Evolutionary conservation across 1,140 invertebrate genomes (phyloP), one percentile per base, ranked within the genome.

Genomic region (Macrobrachium nipponense): DNA sequence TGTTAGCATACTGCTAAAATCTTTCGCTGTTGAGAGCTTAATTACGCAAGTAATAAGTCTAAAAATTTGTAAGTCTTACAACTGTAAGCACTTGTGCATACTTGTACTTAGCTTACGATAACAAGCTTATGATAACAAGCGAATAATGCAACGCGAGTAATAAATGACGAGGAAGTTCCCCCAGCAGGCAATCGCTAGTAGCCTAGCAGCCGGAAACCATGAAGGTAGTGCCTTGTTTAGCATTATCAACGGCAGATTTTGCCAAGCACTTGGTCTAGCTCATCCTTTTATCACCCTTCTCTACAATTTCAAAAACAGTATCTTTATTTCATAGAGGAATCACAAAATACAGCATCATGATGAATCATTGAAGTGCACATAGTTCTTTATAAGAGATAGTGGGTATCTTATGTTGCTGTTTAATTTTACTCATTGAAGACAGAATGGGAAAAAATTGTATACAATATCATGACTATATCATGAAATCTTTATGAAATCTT

Each of bases 111-210:
- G 44, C 44, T 51, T 6, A 51, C 10, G 5, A 51, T 51, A 6
- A n/a, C n/a, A 51, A 51, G 5, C 10, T 51, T 51, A 51, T 51
- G 5, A 51, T 51, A 12, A 75, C 73, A 51, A 43, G 4, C 18
- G 51, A 20, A 58, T 23, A 43, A 70, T 58, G 66, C 20, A 8
- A n/a, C 68, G 44, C 72, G 66, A 51, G 66, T 72, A 70, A 23
- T 70, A 66, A 81, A 60, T 58, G 51, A 20, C 58, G 59, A 59
- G 27, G 66, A 68, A 58, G 51, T 64, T 73, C 51, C 73, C 73
- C 82, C 72, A 83, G 82, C 82, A 83, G 73, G 20, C 82, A 83
- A 70, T 76, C 61, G 27, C 51, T 66, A 61, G 73, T 75, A 59
- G 58, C 58, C 72, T 64, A 20, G 51, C 44, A 83, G 61, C 73